Evolutionary conservation across 2,888 invertebrate genomes (phyloP), one percentile per base, ranked within the genome.

Genomic region (Cetonia aurata): DNA sequence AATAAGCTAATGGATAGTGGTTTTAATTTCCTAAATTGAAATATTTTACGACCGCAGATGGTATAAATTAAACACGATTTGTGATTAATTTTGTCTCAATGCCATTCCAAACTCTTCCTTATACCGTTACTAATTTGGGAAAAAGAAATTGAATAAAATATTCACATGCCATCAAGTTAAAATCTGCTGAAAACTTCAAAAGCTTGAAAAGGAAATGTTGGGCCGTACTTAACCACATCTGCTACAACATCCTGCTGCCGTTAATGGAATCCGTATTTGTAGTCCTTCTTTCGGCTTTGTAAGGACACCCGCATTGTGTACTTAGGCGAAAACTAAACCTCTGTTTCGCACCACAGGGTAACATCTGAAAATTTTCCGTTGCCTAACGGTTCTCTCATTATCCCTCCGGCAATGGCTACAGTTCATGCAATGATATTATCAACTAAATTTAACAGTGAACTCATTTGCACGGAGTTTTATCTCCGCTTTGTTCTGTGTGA

Each of bases 1-100:
- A 57, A 57, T 57, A 57, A 42, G 3, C 44, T 42, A 57, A 57
- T 57, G 57, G 42, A 42, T 44, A 17, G 57, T 19, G 19, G 57
- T 57, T 57, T 6, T 57, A 17, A 42, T 42, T 0, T 10, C 6
- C 12, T 42, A 57, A 57, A 57, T 57, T 57, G 57, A 57, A 44
- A 37, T 37, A 37, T 37, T 37, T 6, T 37, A 37, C 10, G 37
- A 10, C 10, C 6, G 37, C 8, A 37, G 10, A 37, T 8, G 10
- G n/a, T n/a, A n/a, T 37, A 37, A 37, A 37, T 37, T 10, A 9
- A n/a, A 37, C 8, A 37, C 4, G 8, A 10, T 37, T 37, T 37
- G 6, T 10, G 8, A 37, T 37, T 8, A 37, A 37, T 4, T 8
- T 8, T 1, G 6, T 37, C 10, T 37, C 2, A 37, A 37, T 8